Percentiles rank a stretch among this genome's conserved stretches.
Evolutionary conservation across 1,140 invertebrate genomes (phyloP).

Genomic region (Chlorops oryzae): DNA sequence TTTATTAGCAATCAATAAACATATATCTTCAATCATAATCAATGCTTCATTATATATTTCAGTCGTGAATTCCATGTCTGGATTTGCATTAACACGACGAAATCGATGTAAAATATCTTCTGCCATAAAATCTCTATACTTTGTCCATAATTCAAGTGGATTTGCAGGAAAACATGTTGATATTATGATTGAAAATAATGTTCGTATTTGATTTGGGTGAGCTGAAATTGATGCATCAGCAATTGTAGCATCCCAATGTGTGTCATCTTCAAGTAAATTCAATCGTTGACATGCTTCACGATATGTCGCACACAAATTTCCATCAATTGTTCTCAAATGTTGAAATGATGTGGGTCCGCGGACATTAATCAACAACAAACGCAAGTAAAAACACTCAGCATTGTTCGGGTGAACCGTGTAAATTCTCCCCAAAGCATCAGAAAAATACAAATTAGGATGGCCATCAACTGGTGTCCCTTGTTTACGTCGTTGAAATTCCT

Average conservation of each 20-base stretch:
- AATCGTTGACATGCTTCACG: slow-evolving; percentile 39
- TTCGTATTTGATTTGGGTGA: too few relatives aligned
- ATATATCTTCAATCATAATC: too few relatives aligned
- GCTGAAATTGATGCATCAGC: slow-evolving; percentile 29
- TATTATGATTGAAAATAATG: too few relatives aligned
- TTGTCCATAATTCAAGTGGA: too few relatives aligned
- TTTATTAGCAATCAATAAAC: too few relatives aligned
- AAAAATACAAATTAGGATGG: slow-evolving; percentile 26
- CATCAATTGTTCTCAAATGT: slow-evolving; percentile 26
- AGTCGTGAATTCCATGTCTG: too few relatives aligned
- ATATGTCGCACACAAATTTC: slow-evolving; percentile 36
- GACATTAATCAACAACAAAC: slow-evolving; percentile 37
- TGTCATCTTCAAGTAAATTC: slow-evolving; percentile 36
- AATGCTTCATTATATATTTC: too few relatives aligned
- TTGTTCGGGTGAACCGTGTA: slow-evolving; percentile 45
- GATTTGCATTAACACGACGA: too few relatives aligned
- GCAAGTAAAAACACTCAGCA: slow-evolving; percentile 44
- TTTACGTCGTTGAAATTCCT: too few relatives aligned
- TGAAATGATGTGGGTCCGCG: slow-evolving; percentile 14
- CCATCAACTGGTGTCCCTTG: slow-evolving; percentile 24
- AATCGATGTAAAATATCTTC: too few relatives aligned
- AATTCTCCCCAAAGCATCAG: slow-evolving; percentile 36
- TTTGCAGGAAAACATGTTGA: too few relatives aligned
- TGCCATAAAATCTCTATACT: too few relatives aligned
- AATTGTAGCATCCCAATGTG: slow-evolving; percentile 33